Conservation (phyloP, 2,113 vertebrate species). For the Callipepla squamata region DNA sequence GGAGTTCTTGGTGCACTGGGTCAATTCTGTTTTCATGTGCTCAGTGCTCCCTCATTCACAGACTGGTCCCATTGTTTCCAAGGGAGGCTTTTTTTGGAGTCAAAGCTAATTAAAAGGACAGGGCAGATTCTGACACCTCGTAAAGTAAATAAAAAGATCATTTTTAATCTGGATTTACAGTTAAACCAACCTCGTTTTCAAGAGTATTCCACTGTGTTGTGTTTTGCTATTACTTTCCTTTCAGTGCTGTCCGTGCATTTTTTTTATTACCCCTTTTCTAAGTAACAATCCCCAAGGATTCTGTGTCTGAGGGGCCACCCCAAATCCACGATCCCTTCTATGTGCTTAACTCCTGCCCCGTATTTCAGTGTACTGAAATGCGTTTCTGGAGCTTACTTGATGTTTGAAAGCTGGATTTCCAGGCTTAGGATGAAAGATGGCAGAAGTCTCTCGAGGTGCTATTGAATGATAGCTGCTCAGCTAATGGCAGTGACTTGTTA, state of each 20-base stretch:
- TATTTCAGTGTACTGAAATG: accelerated
- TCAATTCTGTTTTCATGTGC: constrained; percentile 66
- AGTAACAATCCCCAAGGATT: neutral
- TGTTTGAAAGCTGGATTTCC: neutral
- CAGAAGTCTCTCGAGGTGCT: neutral
- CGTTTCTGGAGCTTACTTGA: neutral
- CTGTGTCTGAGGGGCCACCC: neutral
- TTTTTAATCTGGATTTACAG: neutral
- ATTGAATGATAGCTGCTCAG: neutral
- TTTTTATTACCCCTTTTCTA: neutral
- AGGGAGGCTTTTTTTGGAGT: constrained; percentile 6
- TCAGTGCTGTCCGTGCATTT: neutral
- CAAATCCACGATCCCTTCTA: neutral
- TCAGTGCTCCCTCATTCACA: constrained; percentile 40
- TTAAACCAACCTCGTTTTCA: neutral
- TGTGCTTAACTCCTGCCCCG: neutral
- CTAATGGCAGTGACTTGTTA: neutral
- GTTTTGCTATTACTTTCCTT: neutral
- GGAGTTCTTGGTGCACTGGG: constrained; percentile 44
- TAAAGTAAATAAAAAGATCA: constrained; percentile 2
- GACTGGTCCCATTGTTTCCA: constrained; percentile 61
- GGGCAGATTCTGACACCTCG: neutral
- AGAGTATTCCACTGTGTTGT: neutral
- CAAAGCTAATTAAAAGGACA: constrained; percentile 53
- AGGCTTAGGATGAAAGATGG: neutral